Base-by-base conservation (phyloP, 2,797 vertebrate genomes). In the Poeciliopsis gracilis region DNA sequence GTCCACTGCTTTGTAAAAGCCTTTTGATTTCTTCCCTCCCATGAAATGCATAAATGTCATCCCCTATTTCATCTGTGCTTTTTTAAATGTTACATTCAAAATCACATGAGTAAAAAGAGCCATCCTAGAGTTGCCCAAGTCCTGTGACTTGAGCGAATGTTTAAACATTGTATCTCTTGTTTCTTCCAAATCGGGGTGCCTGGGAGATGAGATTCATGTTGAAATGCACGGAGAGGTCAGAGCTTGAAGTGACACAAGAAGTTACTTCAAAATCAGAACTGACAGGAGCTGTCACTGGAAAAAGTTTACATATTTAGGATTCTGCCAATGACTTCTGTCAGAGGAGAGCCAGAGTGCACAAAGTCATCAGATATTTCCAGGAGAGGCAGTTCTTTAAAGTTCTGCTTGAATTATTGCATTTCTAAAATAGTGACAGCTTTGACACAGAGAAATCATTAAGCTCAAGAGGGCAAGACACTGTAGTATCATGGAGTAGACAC, bases 231-330 rank as follows among this genome's bases (percentile, higher is more conserved):
- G 51, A 75, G 72, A 84, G 49, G 75, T 85, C 76, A 72, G 67
- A 80, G 77, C 76, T 77, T 85, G 51, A 90, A 88, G 77, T 85
- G 85, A 85, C 82, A 82, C 77, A 51, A 82, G 72, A 47, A 77
- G 66, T 84, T 59, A 43, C 80, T 79, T 85, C 76, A 72, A 75
- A 84, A 86, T 82, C 43, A 67, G 75, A 78, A 79, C 83, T 88
- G 89, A 88, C 91, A 71, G 82, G 36, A 69, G 77, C 85, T 91
- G 89, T 91, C 90, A 84, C 84, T 75, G 61, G 74, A 77, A 89
- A 87, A 84, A 86, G 79, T 72, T 76, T 86, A 80, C 33, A 30
- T 79, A 75, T 77, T 75, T 78, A 67, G 30, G 53, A 43, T 66
- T 82, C 70, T 86, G 90, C 69, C 84, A 69, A 71, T 87, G 89